Conservation (phyloP, 2,113 vertebrate species). For the Callithrix jacchus region DNA sequence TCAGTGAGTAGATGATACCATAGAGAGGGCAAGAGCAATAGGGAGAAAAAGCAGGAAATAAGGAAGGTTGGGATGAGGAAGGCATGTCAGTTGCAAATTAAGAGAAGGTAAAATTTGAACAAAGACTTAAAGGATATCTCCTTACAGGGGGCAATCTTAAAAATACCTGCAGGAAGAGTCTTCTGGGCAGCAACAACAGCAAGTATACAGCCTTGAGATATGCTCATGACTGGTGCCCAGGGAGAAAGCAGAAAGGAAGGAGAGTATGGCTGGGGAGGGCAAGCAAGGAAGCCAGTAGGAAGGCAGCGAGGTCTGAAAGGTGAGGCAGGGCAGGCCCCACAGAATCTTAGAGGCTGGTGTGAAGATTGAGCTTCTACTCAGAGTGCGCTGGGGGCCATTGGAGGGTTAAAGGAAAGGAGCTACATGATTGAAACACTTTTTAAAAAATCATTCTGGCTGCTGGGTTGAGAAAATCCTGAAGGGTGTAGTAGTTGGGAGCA, state of each 20-base stretch:
- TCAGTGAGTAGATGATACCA: background rate
- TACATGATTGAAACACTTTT: background rate
- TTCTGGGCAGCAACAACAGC: background rate
- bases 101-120: background rate
- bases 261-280: background rate
- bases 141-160: background rate
- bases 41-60: background rate
- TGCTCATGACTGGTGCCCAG: background rate
- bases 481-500: background rate
- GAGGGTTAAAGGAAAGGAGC: background rate
- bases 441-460: background rate
- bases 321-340: accelerated
- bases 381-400: too few relatives aligned
- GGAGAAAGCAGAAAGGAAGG: background rate
- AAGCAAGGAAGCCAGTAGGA: accelerated
- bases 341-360: background rate
- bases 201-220: background rate
- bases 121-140: background rate
- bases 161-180: background rate
- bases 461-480: background rate
- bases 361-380: background rate
- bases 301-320: background rate
- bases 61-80: background rate
- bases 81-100: background rate
- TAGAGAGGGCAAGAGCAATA: background rate